Evolutionary conservation across 2,797 vertebrate genomes (phyloP).

Genomic region (Carcharodon carcharias): DNA sequence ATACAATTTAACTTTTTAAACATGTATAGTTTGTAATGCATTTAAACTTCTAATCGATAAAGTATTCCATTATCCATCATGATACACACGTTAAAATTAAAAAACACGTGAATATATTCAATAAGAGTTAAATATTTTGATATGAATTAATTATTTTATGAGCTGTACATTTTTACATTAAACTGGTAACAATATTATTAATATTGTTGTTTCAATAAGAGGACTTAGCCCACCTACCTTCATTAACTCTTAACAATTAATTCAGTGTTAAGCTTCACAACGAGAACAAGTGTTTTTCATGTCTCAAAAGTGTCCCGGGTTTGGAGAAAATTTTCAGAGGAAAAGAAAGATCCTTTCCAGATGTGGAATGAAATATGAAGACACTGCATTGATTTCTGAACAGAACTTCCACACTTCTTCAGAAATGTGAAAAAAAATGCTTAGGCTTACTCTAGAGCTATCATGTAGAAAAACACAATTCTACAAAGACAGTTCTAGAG

Average conservation of each 20-base stretch:
- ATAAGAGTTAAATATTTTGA: not conserved
- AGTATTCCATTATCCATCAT: not conserved
- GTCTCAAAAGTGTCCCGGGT: not conserved
- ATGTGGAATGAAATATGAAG: conserved; percentile 57
- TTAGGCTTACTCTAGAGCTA: not conserved
- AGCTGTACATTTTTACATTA: not conserved
- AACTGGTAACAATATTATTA: not conserved
- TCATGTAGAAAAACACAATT: not conserved
- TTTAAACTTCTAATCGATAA: not conserved
- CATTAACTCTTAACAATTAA: not conserved
- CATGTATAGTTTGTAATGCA: not conserved
- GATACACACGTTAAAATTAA: not conserved
- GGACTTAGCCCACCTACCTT: not conserved
- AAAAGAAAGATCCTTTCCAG: conserved; percentile 71
- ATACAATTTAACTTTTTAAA: not conserved
- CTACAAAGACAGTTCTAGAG: not conserved
- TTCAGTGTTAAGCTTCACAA: not conserved
- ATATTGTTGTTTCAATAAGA: not conserved
- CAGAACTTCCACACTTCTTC: not conserved
- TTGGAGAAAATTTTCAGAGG: conserved; percentile 46
- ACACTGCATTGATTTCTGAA: conserved; percentile 20
- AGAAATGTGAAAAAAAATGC: not conserved
- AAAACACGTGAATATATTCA: not conserved
- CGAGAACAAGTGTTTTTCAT: not conserved
- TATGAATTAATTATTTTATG: not conserved